phyloP scores from a whole-genome alignment of 2,113 vertebrate genomes.

The Ia io region DNA sequence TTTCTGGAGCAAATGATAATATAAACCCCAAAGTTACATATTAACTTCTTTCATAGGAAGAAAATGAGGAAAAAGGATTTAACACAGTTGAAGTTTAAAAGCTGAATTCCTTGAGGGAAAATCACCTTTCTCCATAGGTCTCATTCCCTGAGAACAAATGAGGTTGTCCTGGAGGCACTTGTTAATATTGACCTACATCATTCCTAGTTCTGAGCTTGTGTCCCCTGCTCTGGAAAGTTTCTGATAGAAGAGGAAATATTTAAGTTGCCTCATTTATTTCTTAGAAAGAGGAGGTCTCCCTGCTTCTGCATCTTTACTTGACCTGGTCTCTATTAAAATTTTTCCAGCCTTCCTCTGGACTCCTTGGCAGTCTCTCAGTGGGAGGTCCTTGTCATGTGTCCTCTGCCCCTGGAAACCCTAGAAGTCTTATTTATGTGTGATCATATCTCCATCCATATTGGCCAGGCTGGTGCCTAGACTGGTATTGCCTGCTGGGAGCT shows the following conservation, averaged over 20 bases:
- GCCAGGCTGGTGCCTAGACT: background rate
- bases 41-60: slow-evolving; percentile 37
- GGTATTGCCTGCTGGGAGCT: background rate
- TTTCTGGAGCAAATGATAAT: background rate
- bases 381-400: background rate
- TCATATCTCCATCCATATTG: background rate
- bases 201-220: slow-evolving; percentile 23
- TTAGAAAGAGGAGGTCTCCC: slow-evolving; percentile 12
- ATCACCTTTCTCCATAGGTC: slow-evolving; percentile 16
- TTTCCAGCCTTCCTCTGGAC: background rate
- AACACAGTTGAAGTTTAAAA: slow-evolving; percentile 13
- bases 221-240: slow-evolving; percentile 24
- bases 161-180: slow-evolving; percentile 1
- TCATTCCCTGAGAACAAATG: slow-evolving; percentile 54
- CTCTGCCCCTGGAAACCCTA: background rate
- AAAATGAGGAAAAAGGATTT: slow-evolving; percentile 45
- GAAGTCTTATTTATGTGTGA: background rate
- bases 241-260: slow-evolving; percentile 10
- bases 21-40: slow-evolving; percentile 4
- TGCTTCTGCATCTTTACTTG: background rate
- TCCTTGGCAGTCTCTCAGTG: background rate
- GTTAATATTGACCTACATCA: slow-evolving; percentile 32
- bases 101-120: slow-evolving; percentile 35
- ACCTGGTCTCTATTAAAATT: slow-evolving; percentile 34
- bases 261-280: slow-evolving; percentile 29